Conservation (phyloP, 2,113 vertebrate genomes). For the Benitochromis conjunctus region DNA sequence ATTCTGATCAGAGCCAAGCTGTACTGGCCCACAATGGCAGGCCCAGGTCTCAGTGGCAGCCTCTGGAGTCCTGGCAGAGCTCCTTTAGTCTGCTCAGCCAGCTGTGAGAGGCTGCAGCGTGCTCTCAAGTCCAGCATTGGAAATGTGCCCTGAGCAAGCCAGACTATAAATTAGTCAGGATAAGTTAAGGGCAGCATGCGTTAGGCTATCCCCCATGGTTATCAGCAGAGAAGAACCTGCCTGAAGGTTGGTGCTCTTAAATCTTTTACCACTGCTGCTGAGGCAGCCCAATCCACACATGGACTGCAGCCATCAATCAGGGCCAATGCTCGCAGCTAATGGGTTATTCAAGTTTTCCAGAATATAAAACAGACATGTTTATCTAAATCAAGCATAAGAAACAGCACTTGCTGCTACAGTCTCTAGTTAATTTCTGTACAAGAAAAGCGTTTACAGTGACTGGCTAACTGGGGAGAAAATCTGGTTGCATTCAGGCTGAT, state of each 20-base stretch:
- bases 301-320: conserved; percentile 60
- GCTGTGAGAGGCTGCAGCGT: not conserved
- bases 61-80: not conserved
- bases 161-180: conserved; percentile 55
- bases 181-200: conserved; percentile 37
- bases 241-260: conserved; percentile 50
- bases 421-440: conserved; percentile 20
- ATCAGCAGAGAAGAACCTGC: conserved; percentile 49
- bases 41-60: conserved; percentile 23
- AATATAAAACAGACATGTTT: conserved; percentile 53
- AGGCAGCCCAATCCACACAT: conserved; percentile 46
- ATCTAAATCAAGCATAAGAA: conserved; percentile 49
- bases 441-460: conserved; percentile 15
- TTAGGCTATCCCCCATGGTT: conserved; percentile 30
- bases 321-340: conserved; percentile 51
- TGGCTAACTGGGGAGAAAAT: not conserved
- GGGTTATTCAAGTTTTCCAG: conserved; percentile 53
- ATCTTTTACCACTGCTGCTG: conserved; percentile 64
- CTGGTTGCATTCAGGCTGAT: not conserved
- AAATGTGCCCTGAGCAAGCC: conserved; percentile 35
- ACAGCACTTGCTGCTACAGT: not conserved
- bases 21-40: not conserved
- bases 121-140: conserved; percentile 13
- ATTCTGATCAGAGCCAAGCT: conserved; percentile 20
- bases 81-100: conserved; percentile 7